A percentile compares a stretch with the other conserved stretches of the same genome.
phyloP scores from a whole-genome alignment of 2,888 invertebrate species.

The Yponomeuta plumbellus region DNA sequence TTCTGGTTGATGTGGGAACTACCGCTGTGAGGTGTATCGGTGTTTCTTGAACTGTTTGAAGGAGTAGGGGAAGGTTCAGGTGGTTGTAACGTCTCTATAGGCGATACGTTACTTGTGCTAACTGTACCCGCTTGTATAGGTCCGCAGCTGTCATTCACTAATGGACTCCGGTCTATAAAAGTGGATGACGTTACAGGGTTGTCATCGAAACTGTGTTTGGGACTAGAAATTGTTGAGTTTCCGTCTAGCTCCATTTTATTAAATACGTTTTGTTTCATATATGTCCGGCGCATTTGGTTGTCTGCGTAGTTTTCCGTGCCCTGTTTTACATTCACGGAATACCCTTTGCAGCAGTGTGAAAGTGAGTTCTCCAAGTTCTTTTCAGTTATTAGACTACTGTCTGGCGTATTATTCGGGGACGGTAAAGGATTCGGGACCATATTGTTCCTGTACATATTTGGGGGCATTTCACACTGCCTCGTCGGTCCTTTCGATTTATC shows the following conservation, averaged over 20 bases:
- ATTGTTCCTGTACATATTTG: constrained; percentile 48
- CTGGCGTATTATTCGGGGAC: constrained; percentile 64
- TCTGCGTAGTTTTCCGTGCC: constrained; percentile 31
- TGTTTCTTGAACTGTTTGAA: constrained; percentile 70
- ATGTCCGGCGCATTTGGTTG: constrained; percentile 54
- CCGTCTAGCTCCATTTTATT: constrained; percentile 65
- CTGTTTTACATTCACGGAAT: constrained; percentile 60
- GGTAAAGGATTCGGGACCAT: constrained; percentile 54
- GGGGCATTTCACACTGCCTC: constrained; percentile 43
- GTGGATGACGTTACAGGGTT: constrained; percentile 84
- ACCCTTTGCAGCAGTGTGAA: constrained; percentile 72
- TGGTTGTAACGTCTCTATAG: constrained; percentile 71
- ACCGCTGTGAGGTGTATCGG: constrained; percentile 66
- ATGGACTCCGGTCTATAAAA: constrained; percentile 76
- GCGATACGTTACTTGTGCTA: constrained; percentile 88
- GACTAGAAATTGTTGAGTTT: constrained; percentile 73
- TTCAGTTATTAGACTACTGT: constrained; percentile 64
- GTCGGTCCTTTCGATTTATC: constrained; percentile 42
- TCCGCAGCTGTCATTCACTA: constrained; percentile 78
- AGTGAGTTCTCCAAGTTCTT: constrained; percentile 45
- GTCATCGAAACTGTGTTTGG: constrained; percentile 70
- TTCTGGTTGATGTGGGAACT: constrained; percentile 49
- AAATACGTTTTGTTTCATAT: constrained; percentile 58
- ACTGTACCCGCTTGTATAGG: constrained; percentile 91
- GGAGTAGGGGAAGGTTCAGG: constrained; percentile 79